These are phyloP conservation scores for Chloromyia formosa DNA, from an alignment of 2,888 invertebrate species.

Conservation along the genomic window DNA sequence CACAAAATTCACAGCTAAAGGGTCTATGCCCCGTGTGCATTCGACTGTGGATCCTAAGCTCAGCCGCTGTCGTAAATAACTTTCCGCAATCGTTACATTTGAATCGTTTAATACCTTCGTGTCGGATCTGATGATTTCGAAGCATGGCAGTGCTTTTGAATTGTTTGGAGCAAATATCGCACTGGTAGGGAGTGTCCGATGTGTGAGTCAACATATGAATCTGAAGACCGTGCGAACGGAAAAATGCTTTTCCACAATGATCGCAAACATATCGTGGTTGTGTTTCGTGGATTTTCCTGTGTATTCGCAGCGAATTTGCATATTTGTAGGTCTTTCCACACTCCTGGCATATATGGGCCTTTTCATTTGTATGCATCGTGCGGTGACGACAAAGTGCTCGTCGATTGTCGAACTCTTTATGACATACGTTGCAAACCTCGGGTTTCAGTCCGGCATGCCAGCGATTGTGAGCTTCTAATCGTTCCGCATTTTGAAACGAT, in stretches of 20 bases:
- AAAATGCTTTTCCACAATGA: conserved; percentile 63
- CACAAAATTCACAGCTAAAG: conserved; percentile 46
- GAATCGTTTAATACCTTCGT: conserved; percentile 47
- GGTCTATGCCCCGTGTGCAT: conserved; percentile 48
- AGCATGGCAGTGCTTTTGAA: conserved; percentile 49
- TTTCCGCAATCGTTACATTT: conserved; percentile 48
- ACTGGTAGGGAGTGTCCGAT: conserved; percentile 47
- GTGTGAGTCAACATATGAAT: conserved; percentile 48
- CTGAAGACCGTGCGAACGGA: conserved; percentile 48
- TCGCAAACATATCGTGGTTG: conserved; percentile 65
- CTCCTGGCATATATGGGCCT: conserved; percentile 47
- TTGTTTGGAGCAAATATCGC: conserved; percentile 45
- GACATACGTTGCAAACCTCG: conserved; percentile 53
- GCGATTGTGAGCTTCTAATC: conserved; percentile 47
- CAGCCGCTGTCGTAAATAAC: conserved; percentile 46
- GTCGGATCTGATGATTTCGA: conserved; percentile 47
- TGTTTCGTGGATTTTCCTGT: conserved; percentile 64
- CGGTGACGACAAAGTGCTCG: conserved; percentile 65
- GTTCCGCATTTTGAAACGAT: conserved; percentile 41
- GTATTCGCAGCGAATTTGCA: conserved; percentile 64
- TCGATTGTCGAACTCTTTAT: conserved; percentile 64
- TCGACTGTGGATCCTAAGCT: conserved; percentile 46
- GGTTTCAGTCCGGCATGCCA: conserved; percentile 48
- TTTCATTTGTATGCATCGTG: conserved; percentile 44
- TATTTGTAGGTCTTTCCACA: conserved; percentile 51